These are phyloP conservation scores for Drosophila azteca DNA, from an alignment of 1,140 invertebrate species.

Conservation along the genomic window DNA sequence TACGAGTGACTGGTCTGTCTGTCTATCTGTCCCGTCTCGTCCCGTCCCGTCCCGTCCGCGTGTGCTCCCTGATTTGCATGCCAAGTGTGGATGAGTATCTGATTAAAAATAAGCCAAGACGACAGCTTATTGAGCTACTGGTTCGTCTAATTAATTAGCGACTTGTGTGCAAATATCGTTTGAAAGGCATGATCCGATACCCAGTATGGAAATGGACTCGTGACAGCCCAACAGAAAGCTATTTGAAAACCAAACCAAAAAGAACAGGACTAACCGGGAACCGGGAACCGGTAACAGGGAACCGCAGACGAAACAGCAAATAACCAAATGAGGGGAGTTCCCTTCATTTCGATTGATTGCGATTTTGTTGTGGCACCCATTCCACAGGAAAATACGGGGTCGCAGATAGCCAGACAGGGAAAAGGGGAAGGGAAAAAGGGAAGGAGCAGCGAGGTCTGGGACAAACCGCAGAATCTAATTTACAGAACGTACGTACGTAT, in stretches of 20 bases:
- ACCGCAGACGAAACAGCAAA: constrained; percentile 60
- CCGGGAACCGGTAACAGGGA: neutral
- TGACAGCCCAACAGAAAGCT: neutral
- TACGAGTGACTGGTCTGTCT: constrained; percentile 37
- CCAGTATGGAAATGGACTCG: constrained; percentile 1
- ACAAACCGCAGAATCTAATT: constrained; percentile 75
- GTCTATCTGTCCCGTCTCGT: no score
- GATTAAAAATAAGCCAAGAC: constrained; percentile 53
- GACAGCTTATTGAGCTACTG: constrained; percentile 38
- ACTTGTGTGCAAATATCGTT: constrained; percentile 44
- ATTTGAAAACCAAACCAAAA: neutral
- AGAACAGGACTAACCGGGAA: neutral
- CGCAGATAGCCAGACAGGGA: constrained; percentile 13
- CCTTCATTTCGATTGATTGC: constrained; percentile 32
- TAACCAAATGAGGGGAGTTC: constrained; percentile 45
- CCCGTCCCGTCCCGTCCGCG: no score
- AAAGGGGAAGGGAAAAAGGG: neutral
- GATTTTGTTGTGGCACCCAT: constrained; percentile 12
- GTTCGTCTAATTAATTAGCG: constrained; percentile 64
- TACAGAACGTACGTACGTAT: constrained; percentile 55
- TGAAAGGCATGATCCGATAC: constrained; percentile 3
- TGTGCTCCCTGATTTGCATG: constrained; percentile 58
- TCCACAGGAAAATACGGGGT: neutral
- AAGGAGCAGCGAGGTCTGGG: neutral
- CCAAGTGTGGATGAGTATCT: constrained; percentile 26